Evolutionary conservation across 2,113 vertebrate genomes (phyloP), one percentile per base, ranked within the genome.

Genomic region (Tylochromis polylepis): DNA sequence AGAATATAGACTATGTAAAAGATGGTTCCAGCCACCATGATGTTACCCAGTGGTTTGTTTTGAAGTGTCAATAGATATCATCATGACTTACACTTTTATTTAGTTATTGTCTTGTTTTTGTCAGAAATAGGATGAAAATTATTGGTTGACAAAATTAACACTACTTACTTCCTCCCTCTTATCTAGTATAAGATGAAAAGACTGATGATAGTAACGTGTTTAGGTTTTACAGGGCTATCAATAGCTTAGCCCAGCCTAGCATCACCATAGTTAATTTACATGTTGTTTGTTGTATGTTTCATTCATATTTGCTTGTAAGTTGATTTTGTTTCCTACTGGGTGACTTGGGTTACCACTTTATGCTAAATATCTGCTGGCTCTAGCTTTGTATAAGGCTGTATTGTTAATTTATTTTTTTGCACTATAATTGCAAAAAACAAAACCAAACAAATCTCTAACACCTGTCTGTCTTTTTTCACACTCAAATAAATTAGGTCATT

Each of bases 401-500:
- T 6, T 43, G 2, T 9, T 6, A 22, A 1, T 67, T 7, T 60
- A 31, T 16, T 11, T 1, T 1, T 43, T 41, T 67, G 60, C 20
- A 46, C 53, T 29, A 24, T 0, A 75, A 75, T 49, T 75, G 41
- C 3, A 49, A 43, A 43, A 2, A 11, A 1, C 58, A 18, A 2
- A 65, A 38, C 34, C 34, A 10, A 1, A 81, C 38, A 2, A 12
- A 58, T 41, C 12, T 85, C 8, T 36, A 36, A 55, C 5, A 11
- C 3, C 1, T 3, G n/a, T 49, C 10, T 75, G 2, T 81, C 16
- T 31, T 18, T 27, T 70, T 56, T 8, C 81, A 16, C 79, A 7
- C 87, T 53, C 11, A 20, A 38, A 85, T 78, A 5, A 65, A 82
- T 81, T 92, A 99, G 98, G 93, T 99, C 38, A 95, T 98, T 15